Conservation (phyloP, 1,140 invertebrate species). For the Sarcophaga peregrina region DNA sequence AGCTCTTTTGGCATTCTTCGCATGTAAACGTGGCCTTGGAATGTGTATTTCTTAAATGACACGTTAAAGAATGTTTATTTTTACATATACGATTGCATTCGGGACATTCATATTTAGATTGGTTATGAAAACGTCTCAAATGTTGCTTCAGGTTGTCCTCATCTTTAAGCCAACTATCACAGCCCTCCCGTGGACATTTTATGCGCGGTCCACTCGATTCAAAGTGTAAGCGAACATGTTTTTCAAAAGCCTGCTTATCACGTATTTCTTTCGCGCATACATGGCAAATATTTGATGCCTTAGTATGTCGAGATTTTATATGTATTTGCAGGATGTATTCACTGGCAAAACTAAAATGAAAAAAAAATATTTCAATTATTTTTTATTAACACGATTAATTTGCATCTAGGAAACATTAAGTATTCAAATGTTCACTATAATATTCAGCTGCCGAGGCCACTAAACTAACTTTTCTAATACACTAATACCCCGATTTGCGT, state of each 20-base stretch:
- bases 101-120: slow-evolving; percentile 54
- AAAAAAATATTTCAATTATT: not conserved
- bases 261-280: slow-evolving; percentile 63
- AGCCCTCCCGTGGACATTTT: slow-evolving; percentile 61
- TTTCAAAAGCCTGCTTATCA: slow-evolving; percentile 62
- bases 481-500: too few relatives aligned
- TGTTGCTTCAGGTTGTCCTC: slow-evolving; percentile 62
- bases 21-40: slow-evolving; percentile 59
- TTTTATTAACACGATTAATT: slow-evolving; percentile 44
- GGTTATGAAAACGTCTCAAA: slow-evolving; percentile 59
- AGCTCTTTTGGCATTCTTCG: slow-evolving; percentile 62
- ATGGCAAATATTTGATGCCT: slow-evolving; percentile 62
- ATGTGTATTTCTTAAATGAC: slow-evolving; percentile 62
- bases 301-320: slow-evolving; percentile 59
- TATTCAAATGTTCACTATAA: slow-evolving; percentile 51
- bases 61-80: slow-evolving; percentile 58
- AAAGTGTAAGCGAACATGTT: slow-evolving; percentile 62
- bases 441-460: too few relatives aligned
- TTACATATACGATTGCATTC: slow-evolving; percentile 62
- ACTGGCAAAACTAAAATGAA: slow-evolving; percentile 56
- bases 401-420: slow-evolving; percentile 35
- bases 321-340: slow-evolving; percentile 62
- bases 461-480: too few relatives aligned
- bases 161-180: slow-evolving; percentile 63
- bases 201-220: slow-evolving; percentile 62